Base-by-base conservation (phyloP, 2,888 invertebrate genomes). In the Caradrina kadenii region DNA sequence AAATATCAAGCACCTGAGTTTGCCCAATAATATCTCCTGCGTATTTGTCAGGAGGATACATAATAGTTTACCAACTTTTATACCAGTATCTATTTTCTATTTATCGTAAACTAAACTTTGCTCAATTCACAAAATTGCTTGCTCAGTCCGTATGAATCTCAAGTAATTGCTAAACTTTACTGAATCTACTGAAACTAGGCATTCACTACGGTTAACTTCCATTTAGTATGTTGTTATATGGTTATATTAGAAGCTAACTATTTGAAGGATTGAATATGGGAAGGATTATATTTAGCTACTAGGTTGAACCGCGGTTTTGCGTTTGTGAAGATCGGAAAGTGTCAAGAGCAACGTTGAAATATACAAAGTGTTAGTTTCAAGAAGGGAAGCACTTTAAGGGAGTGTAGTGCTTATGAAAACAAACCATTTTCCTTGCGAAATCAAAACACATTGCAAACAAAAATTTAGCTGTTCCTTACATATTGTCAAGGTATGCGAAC, bases 151-250 rank as follows among this genome's bases (percentile, higher is more conserved):
- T 11, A n/a, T 26, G 21, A 60, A 42, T 52, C 53, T 35, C 42
- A 13, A 39, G 13, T 15, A 53, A 49, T 26, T 53, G n/a, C 0
- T 0, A 31, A 75, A 76, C 39, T 76, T 56, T 26, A n/a, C 22
- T 63, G 13, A 56, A 61, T 69, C 10, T 42, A 39, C 22, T 56
- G 5, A 5, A 39, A 22, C n/a, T 7, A 2, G 39, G 13, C 13
- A 17, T 39, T n/a, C 11, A 15, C 11, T 50, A 19, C 2, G 10
- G 39, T 48, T 31, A 7, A 19, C 17, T 53, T 63, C 53, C 10
- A 26, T 21, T 42, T 15, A 17, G 10, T 3, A 7, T 52, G 22
- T 60, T 55, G 15, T 15, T 59, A 39, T 22, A 19, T 7, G 8
- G 1, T 49, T 15, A 15, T 31, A 13, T 35, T 13, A 19, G 10